phyloP scores from a whole-genome alignment of 2,797 vertebrate species.

The Gallinago stenura region DNA sequence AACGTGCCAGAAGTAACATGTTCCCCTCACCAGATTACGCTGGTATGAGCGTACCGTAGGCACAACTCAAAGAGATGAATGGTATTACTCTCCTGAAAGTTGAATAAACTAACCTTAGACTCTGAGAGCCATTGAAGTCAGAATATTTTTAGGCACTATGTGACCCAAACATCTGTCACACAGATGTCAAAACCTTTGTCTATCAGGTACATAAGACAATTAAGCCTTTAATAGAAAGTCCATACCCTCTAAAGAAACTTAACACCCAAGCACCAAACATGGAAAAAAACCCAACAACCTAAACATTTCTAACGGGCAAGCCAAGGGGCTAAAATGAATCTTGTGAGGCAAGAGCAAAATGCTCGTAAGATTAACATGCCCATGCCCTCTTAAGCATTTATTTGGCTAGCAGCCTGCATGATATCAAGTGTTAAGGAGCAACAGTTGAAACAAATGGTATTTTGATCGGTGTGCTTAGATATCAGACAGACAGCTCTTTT shows the following conservation, averaged over 20 bases:
- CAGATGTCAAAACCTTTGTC: background rate
- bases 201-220: background rate
- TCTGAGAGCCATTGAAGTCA: background rate
- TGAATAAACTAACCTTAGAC: background rate
- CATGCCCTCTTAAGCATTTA: conserved; percentile 42
- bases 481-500: background rate
- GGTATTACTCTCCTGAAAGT: background rate
- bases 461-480: background rate
- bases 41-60: background rate
- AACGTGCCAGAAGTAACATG: background rate
- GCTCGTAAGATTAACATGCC: background rate
- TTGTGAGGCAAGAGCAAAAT: background rate
- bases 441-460: conserved; percentile 22
- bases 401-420: conserved; percentile 31
- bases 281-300: too few species aligned
- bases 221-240: background rate
- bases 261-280: background rate
- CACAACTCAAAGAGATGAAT: background rate
- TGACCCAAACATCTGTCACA: background rate
- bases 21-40: background rate
- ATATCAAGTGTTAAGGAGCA: conserved; percentile 44
- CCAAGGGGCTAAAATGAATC: background rate
- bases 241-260: background rate
- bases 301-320: background rate
- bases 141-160: background rate